These are phyloP conservation scores for Celastrina argiolus DNA, from an alignment of 2,888 invertebrate genomes.

Conservation along the genomic window DNA sequence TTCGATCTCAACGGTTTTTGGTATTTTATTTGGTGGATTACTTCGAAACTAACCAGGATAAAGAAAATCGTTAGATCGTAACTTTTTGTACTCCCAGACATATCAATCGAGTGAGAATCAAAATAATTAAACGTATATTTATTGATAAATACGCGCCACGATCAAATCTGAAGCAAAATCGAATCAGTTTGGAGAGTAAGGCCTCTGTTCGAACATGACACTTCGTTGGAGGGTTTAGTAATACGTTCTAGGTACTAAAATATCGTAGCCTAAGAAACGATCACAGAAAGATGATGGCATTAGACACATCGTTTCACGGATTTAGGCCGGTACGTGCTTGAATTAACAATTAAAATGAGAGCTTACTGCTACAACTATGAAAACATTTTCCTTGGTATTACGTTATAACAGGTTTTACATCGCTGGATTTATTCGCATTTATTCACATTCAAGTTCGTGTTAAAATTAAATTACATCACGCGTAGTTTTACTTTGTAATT, in stretches of 20 bases:
- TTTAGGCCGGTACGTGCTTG: constrained; percentile 2
- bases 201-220: too few relatives aligned
- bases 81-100: too few relatives aligned
- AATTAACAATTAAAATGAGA: constrained; percentile 18
- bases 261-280: not conserved
- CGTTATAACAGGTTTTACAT: constrained; percentile 16
- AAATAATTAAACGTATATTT: too few relatives aligned
- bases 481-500: not conserved
- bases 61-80: too few relatives aligned
- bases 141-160: too few relatives aligned
- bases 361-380: constrained; percentile 4
- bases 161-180: too few relatives aligned
- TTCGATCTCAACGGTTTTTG: too few relatives aligned
- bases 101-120: too few relatives aligned
- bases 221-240: not conserved
- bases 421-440: not conserved
- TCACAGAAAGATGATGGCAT: constrained; percentile 4
- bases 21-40: too few relatives aligned
- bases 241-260: not conserved
- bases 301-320: constrained; percentile 1
- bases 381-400: constrained; percentile 9
- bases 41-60: too few relatives aligned
- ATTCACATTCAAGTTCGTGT: not conserved
- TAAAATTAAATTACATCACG: not conserved
- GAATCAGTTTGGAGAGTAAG: too few relatives aligned